Conservation (phyloP, 2,888 invertebrate species). For the Meteorus cinctellus region DNA sequence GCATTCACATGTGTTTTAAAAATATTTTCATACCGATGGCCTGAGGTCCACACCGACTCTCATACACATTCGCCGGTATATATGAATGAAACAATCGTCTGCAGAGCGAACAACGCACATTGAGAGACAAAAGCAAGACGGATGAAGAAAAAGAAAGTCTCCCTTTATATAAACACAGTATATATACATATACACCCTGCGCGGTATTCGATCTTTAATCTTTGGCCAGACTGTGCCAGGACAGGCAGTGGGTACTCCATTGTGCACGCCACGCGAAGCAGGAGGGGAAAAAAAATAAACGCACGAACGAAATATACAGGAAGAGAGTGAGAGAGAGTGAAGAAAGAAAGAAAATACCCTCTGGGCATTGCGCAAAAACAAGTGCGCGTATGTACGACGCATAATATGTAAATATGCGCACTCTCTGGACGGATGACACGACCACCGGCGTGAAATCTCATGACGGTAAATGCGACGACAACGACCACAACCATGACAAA, state of each 20-base stretch:
- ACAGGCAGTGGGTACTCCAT: conserved; percentile 6
- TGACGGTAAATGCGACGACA: conserved; percentile 59
- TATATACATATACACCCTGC: background rate
- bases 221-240: conserved; percentile 25
- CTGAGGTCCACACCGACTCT: background rate
- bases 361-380: conserved; percentile 40
- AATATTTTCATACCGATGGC: background rate
- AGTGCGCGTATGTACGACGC: conserved; percentile 8
- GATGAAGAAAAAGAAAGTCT: conserved; percentile 25
- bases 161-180: background rate
- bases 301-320: conserved; percentile 36
- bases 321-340: conserved; percentile 39
- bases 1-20: background rate
- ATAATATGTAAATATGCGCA: conserved; percentile 28
- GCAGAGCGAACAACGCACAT: background rate
- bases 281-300: conserved; percentile 23
- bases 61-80: background rate
- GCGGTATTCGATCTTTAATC: conserved; percentile 46
- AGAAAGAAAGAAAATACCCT: conserved; percentile 28
- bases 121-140: conserved; percentile 21
- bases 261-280: conserved; percentile 20
- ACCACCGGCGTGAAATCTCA: conserved; percentile 59
- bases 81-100: conserved; percentile 35
- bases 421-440: conserved; percentile 40
- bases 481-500: conserved; percentile 11